A percentile compares a stretch with the other conserved stretches of the same genome.
phyloP scores from a whole-genome alignment of 2,797 vertebrate species.

The Pseudochaenichthys georgianus region DNA sequence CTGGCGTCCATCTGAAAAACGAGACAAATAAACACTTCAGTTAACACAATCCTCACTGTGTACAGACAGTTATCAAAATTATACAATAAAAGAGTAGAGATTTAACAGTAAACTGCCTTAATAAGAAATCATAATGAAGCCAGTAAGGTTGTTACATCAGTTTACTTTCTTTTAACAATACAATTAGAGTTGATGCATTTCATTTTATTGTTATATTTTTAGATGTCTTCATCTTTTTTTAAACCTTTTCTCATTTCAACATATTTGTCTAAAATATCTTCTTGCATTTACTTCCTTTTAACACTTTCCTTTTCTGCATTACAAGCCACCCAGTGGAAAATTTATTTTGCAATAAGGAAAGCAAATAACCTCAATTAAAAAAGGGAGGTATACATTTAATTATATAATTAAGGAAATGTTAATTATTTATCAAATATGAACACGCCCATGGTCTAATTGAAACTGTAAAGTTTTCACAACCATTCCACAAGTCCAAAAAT shows the following conservation, averaged over 20 bases:
- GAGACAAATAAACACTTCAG: not conserved
- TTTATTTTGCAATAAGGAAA: not conserved
- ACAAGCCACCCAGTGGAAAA: not conserved
- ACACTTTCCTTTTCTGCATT: not conserved
- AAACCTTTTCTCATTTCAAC: too few species aligned
- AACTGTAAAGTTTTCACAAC: too few species aligned
- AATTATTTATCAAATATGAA: too few species aligned
- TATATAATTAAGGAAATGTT: too few species aligned
- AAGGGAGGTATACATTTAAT: too few species aligned
- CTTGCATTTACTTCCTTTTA: not conserved
- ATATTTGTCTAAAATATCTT: not conserved
- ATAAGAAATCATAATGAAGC: not conserved
- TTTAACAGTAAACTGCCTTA: not conserved
- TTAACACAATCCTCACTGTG: not conserved
- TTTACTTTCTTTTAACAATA: not conserved
- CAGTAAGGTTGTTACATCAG: not conserved
- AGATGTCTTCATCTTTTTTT: too few species aligned
- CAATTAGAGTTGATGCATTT: too few species aligned
- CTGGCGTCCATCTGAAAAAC: conserved; percentile 91
- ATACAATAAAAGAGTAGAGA: not conserved
- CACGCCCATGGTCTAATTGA: too few species aligned
- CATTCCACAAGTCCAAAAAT: too few species aligned
- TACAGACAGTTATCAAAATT: not conserved
- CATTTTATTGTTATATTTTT: too few species aligned
- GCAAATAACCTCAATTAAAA: too few species aligned